Percentiles rank a stretch among this genome's conserved stretches.
Evolutionary conservation across 1,140 invertebrate species (phyloP).

Genomic region (Tetragnatha versicolor): DNA sequence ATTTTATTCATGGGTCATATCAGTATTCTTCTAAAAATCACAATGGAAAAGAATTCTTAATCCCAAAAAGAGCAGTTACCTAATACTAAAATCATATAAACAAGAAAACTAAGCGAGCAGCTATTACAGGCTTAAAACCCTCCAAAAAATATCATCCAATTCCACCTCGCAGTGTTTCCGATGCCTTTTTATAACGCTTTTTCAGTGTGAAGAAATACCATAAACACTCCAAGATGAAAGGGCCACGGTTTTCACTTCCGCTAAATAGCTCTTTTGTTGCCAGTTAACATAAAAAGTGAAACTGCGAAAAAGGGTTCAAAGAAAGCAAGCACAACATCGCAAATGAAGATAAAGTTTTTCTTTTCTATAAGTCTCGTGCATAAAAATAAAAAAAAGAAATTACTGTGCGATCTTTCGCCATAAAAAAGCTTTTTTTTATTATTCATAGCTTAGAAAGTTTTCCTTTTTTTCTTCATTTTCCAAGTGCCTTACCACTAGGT

Average conservation of each 20-base stretch:
- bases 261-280: slow-evolving; percentile 25
- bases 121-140: too few relatives aligned
- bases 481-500: slow-evolving; percentile 10
- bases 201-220: too few relatives aligned
- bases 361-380: background rate
- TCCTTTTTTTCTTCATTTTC: background rate
- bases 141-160: too few relatives aligned
- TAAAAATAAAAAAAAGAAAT: slow-evolving; percentile 11
- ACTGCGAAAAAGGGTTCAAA: background rate
- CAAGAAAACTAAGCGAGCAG: too few relatives aligned
- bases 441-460: background rate
- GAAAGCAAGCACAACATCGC: background rate
- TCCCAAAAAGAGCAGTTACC: too few relatives aligned
- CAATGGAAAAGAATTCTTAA: too few relatives aligned
- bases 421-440: slow-evolving; percentile 9
- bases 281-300: background rate
- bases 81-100: too few relatives aligned
- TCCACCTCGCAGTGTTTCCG: too few relatives aligned
- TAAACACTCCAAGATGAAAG: too few relatives aligned
- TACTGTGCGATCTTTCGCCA: background rate
- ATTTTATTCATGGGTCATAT: too few relatives aligned
- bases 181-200: too few relatives aligned
- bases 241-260: background rate
- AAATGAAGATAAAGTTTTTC: slow-evolving; percentile 42
- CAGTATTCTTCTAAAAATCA: too few relatives aligned